Conservation (phyloP, 2,888 invertebrate species). For the Perizoma affinitatum region DNA sequence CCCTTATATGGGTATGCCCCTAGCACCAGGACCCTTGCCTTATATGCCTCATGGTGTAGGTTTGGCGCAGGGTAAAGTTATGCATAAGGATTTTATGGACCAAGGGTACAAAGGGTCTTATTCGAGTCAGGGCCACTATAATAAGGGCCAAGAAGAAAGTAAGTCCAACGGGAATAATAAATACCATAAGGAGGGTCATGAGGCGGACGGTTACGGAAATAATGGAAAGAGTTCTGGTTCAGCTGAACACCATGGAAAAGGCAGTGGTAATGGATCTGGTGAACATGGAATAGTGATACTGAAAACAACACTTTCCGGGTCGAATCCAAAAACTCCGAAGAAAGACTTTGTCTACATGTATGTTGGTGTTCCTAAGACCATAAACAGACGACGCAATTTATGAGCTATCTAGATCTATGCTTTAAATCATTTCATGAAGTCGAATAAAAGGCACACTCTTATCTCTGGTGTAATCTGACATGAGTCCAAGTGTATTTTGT, state of each 20-base stretch:
- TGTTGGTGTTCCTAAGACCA: constrained; percentile 58
- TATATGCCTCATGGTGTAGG: not conserved
- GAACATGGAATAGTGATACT: constrained; percentile 1
- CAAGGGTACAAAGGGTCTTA: too few relatives aligned
- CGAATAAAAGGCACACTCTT: too few relatives aligned
- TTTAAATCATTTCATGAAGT: too few relatives aligned
- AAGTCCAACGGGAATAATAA: too few relatives aligned
- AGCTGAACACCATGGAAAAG: not conserved
- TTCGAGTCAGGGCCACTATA: too few relatives aligned
- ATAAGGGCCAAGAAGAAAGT: too few relatives aligned
- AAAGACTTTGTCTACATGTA: constrained; percentile 53
- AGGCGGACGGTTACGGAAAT: not conserved
- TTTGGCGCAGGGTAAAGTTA: not conserved
- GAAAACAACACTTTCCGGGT: not conserved
- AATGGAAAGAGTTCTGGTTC: not conserved
- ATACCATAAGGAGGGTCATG: too few relatives aligned
- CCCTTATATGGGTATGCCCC: constrained; percentile 6
- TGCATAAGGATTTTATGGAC: not conserved
- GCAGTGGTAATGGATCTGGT: not conserved
- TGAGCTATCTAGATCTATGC: too few relatives aligned
- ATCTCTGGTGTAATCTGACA: too few relatives aligned
- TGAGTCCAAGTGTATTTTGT: too few relatives aligned
- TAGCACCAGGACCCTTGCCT: not conserved
- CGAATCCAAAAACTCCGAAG: not conserved
- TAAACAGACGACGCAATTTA: constrained; percentile 4